A percentile compares a stretch with the other conserved stretches of the same genome.
Evolutionary conservation across 2,797 vertebrate species (phyloP).

Genomic region (Erpetoichthys calabaricus): DNA sequence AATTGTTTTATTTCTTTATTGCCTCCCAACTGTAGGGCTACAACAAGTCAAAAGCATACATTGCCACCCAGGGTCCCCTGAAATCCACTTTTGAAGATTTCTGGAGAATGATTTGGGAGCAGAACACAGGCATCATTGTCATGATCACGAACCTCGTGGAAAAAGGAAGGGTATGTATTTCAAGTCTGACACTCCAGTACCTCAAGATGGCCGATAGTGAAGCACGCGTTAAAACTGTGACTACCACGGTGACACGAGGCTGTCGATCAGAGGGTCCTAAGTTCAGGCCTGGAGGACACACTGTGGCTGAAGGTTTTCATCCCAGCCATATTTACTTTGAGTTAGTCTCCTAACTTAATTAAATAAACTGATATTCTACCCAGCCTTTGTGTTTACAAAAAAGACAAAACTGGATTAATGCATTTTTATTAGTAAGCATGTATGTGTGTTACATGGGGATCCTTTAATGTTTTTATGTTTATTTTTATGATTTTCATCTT

Average conservation of each 20-base stretch:
- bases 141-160: constrained; percentile 99
- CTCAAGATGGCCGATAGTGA: too few species aligned
- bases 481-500: too few species aligned
- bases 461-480: too few species aligned
- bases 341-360: too few species aligned
- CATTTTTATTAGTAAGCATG: too few species aligned
- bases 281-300: not conserved
- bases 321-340: too few species aligned
- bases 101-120: constrained; percentile 98
- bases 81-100: constrained; percentile 98
- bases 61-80: constrained; percentile 92
- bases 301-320: not conserved
- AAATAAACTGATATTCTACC: too few species aligned
- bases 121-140: constrained; percentile 85
- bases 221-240: too few species aligned
- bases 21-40: constrained; percentile 68
- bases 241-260: too few species aligned
- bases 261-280: not conserved
- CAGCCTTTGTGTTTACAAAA: too few species aligned
- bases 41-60: constrained; percentile 88
- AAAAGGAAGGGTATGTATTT: constrained; percentile 80
- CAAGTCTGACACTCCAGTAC: not conserved
- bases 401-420: too few species aligned
- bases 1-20: constrained; percentile 1
- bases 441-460: too few species aligned